These are phyloP conservation scores for Centropus bengalensis DNA, from an alignment of 2,113 vertebrate genomes.

Conservation along the genomic window DNA sequence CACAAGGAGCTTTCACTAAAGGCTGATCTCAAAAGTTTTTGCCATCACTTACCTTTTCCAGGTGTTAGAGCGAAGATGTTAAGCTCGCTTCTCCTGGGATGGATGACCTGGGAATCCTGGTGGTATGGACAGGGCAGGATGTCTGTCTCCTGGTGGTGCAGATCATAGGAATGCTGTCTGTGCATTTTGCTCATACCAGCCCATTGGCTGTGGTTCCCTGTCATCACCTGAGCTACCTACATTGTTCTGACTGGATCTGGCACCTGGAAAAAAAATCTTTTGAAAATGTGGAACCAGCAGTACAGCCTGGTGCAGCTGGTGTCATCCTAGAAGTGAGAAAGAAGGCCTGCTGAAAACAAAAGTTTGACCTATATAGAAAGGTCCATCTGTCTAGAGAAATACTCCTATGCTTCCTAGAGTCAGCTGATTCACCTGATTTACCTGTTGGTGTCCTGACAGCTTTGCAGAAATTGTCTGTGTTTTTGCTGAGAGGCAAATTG, in stretches of 20 bases:
- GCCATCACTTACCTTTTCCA: not conserved
- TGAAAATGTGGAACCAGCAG: not conserved
- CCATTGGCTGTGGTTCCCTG: not conserved
- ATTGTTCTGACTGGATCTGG: not conserved
- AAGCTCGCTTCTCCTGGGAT: not conserved
- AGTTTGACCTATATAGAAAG: constrained; percentile 35
- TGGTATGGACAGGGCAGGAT: not conserved
- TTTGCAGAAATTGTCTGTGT: not conserved
- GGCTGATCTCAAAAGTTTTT: not conserved
- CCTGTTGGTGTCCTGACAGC: not conserved
- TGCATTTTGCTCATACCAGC: not conserved
- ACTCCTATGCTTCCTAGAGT: not conserved
- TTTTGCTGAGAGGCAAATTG: not conserved
- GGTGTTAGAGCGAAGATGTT: not conserved
- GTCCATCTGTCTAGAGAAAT: constrained; percentile 32
- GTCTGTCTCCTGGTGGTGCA: not conserved
- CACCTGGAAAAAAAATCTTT: not conserved
- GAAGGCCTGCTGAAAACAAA: not conserved
- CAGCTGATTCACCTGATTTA: not conserved
- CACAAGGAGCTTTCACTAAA: not conserved
- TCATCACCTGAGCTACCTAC: not conserved
- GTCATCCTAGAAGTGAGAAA: constrained; percentile 26
- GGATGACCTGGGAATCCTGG: not conserved
- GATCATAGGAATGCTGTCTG: not conserved
- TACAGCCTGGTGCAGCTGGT: not conserved